Base-by-base conservation (phyloP, 2,888 invertebrate species). In the Netelia melanura region DNA sequence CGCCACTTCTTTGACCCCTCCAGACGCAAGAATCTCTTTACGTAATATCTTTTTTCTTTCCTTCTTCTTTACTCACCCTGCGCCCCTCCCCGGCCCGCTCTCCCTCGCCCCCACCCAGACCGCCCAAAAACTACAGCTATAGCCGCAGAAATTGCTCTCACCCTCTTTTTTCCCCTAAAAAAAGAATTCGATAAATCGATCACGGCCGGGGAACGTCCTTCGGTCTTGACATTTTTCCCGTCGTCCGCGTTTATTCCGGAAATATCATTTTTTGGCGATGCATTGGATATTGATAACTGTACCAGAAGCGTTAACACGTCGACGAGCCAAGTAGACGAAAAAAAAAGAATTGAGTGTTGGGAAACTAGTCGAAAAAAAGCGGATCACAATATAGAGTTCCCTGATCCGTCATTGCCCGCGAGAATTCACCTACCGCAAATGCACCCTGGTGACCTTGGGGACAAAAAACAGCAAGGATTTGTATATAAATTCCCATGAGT, bases 1-100 rank as follows among this genome's bases (percentile, higher is more conserved):
- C 61, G 61, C 9, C 52, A 68, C 52, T 68, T 52, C 25, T 52
- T 43, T 23, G 23, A 62, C 61, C 23, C n/a, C 23, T 52, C 48
- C 23, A 23, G 25, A 62, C 61, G 25, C 25, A 14, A 56, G 56
- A 56, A 61, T 25, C 61, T 14, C 61, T 3, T 25, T 25, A 61
- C 61, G 61, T 25, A 62, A 62, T 62, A 62, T 62, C 11, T 68
- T n/a, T 14, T 38, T 21, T 71, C 75, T 76, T 64, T 71, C 48
- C 52, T 23, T 48, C 67, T 56, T 23, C 52, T 14, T 48, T 17
- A 23, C 67, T 44, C 61, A 43, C 54, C 74, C 38, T 56, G 21
- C 21, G 21, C n/a, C 25, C 44, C 83, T 65, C 56, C 52, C 21
- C 6, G 56, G 61, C 23, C 58, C 58, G 62, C 71, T 54, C 21